Evolutionary conservation across 2,888 invertebrate genomes (phyloP).

Genomic region (Seira sanloemensis): DNA sequence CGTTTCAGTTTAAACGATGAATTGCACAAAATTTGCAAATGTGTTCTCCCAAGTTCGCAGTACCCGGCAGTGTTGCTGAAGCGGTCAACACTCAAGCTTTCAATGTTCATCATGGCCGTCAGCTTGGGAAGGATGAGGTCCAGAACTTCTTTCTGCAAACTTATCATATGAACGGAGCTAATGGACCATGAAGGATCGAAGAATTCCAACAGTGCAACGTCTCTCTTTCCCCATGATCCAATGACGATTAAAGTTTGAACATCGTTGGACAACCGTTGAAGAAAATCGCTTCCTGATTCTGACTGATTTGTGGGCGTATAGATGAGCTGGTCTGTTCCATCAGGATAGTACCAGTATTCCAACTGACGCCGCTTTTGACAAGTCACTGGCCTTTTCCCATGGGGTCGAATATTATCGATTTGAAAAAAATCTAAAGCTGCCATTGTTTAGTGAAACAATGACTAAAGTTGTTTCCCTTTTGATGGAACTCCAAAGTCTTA

Average conservation of each 20-base stretch:
- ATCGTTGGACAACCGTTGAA: background rate
- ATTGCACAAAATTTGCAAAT: slow-evolving; percentile 59
- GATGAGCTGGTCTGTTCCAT: slow-evolving; percentile 52
- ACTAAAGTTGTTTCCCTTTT: slow-evolving; percentile 29
- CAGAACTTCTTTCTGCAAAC: slow-evolving; percentile 45
- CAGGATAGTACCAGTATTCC: slow-evolving; percentile 63
- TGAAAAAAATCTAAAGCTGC: slow-evolving; percentile 42
- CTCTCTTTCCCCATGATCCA: slow-evolving; percentile 58
- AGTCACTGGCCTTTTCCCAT: background rate
- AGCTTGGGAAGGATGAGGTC: slow-evolving; percentile 56
- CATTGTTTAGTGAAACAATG: slow-evolving; percentile 23
- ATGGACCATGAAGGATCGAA: slow-evolving; percentile 39
- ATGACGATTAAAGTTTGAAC: slow-evolving; percentile 35
- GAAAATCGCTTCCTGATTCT: background rate
- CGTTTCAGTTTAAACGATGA: slow-evolving; percentile 51
- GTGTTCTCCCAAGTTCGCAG: slow-evolving; percentile 52
- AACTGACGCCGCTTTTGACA: slow-evolving; percentile 50
- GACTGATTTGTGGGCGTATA: background rate
- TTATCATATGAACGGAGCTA: slow-evolving; percentile 31
- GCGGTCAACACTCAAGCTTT: slow-evolving; percentile 44
- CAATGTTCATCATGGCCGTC: slow-evolving; percentile 54
- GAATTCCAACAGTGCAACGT: slow-evolving; percentile 53
- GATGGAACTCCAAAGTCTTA: slow-evolving; percentile 23
- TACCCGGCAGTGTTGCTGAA: slow-evolving; percentile 24
- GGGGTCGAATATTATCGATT: slow-evolving; percentile 7